Conservation (phyloP, 2,797 vertebrate genomes). For the Adelosebastes latens region DNA sequence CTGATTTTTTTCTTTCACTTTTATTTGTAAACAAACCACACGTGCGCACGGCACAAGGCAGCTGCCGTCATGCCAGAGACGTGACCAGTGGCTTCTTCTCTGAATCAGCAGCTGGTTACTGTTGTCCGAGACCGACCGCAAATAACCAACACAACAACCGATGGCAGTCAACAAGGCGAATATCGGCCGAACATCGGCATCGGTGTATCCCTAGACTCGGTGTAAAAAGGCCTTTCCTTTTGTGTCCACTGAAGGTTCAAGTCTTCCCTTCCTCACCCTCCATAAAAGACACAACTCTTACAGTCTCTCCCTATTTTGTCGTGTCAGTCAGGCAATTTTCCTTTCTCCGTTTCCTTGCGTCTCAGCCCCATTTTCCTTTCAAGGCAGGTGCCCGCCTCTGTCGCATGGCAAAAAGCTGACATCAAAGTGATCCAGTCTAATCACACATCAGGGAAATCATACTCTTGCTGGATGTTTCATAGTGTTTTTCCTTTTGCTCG, state of each 20-base stretch:
- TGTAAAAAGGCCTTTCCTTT: background rate
- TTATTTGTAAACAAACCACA: too few relatives aligned
- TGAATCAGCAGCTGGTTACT: too few relatives aligned
- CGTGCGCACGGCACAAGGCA: too few relatives aligned
- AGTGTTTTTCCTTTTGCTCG: constrained; percentile 8
- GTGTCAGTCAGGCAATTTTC: constrained; percentile 51
- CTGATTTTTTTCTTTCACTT: too few relatives aligned
- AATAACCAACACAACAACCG: too few relatives aligned
- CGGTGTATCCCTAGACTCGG: too few relatives aligned
- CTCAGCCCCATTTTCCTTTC: constrained; percentile 49
- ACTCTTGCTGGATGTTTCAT: constrained; percentile 34
- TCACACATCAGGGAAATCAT: constrained; percentile 70
- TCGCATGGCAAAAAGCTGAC: constrained; percentile 47
- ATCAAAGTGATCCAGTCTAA: constrained; percentile 66
- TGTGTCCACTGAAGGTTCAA: background rate
- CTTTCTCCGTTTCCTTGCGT: constrained; percentile 12
- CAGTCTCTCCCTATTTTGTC: constrained; percentile 15
- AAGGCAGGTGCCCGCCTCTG: constrained; percentile 15
- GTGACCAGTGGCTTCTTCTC: too few relatives aligned
- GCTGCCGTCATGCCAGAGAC: too few relatives aligned
- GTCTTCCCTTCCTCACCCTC: background rate
- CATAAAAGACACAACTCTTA: constrained; percentile 1
- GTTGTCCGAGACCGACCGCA: too few relatives aligned
- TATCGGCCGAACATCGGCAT: too few relatives aligned
- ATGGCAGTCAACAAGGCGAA: too few relatives aligned